phyloP scores from a whole-genome alignment of 2,113 vertebrate genomes.

The Lathamus discolor region DNA sequence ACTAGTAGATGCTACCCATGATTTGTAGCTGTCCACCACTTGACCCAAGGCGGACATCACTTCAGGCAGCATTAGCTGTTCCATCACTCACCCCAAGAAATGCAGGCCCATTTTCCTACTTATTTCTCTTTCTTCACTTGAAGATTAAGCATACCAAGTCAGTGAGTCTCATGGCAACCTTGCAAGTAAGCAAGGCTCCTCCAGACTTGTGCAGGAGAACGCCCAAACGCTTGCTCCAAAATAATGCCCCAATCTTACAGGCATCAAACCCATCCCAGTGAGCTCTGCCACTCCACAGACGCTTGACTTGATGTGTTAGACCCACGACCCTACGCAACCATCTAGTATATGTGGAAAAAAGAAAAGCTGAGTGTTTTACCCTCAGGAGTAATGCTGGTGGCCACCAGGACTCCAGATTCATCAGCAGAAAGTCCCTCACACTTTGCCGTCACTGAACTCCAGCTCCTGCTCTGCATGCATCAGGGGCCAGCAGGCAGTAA shows the following conservation, averaged over 20 bases:
- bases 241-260: not conserved
- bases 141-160: not conserved
- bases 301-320: not conserved
- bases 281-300: not conserved
- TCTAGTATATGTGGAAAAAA: not conserved
- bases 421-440: not conserved
- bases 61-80: not conserved
- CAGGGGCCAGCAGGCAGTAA: not conserved
- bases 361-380: not conserved
- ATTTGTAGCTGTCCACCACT: not conserved
- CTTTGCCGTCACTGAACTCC: not conserved
- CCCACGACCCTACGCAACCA: not conserved
- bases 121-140: not conserved
- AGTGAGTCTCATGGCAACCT: not conserved
- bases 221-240: not conserved
- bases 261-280: not conserved
- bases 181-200: not conserved
- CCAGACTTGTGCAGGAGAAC: not conserved
- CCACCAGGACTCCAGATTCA: not conserved
- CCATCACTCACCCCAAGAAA: not conserved
- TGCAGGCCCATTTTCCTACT: not conserved
- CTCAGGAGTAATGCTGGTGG: not conserved
- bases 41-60: rapidly evolving
- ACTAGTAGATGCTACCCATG: not conserved
- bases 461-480: not conserved